These are phyloP conservation scores for Henricia sp. DNA, from an alignment of 53 echinoderm and acorn worm genomes.

Conservation along the genomic window DNA sequence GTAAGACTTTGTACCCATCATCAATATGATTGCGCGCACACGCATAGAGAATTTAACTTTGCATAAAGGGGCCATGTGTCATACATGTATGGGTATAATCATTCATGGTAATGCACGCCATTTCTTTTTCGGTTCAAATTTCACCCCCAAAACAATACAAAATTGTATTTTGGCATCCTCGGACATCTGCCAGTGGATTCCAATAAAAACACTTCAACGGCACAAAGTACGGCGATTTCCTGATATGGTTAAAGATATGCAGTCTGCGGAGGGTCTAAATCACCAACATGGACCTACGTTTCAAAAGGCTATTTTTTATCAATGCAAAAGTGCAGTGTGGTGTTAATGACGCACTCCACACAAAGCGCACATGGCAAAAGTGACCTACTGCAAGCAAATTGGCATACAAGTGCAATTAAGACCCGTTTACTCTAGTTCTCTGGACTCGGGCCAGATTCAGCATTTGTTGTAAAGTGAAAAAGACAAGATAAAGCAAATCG, in stretches of 20 bases:
- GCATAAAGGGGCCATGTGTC: too few relatives aligned
- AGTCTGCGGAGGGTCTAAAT: slow-evolving; percentile 10
- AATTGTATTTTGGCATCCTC: not conserved
- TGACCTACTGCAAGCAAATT: too few relatives aligned
- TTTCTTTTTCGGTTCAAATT: slow-evolving; percentile 38
- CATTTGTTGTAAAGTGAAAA: too few relatives aligned
- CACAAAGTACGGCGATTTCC: slow-evolving; percentile 36
- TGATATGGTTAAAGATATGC: slow-evolving; percentile 3
- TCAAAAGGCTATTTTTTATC: slow-evolving; percentile 38
- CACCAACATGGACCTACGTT: not conserved
- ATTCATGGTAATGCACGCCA: too few relatives aligned
- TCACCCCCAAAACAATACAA: slow-evolving; percentile 30
- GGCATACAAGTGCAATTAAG: too few relatives aligned
- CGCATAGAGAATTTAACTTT: too few relatives aligned
- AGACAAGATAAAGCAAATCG: too few relatives aligned
- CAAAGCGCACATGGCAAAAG: slow-evolving; percentile 19
- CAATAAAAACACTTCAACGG: slow-evolving; percentile 26
- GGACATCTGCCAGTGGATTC: slow-evolving; percentile 24
- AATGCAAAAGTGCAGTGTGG: slow-evolving; percentile 30
- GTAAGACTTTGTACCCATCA: too few relatives aligned
- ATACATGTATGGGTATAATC: too few relatives aligned
- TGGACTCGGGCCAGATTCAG: too few relatives aligned
- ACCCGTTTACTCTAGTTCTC: too few relatives aligned
- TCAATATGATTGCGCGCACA: too few relatives aligned
- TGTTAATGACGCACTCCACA: slow-evolving; percentile 33